These are phyloP conservation scores for Limnodromus scolopaceus DNA, from an alignment of 2,797 vertebrate species.

Conservation along the genomic window DNA sequence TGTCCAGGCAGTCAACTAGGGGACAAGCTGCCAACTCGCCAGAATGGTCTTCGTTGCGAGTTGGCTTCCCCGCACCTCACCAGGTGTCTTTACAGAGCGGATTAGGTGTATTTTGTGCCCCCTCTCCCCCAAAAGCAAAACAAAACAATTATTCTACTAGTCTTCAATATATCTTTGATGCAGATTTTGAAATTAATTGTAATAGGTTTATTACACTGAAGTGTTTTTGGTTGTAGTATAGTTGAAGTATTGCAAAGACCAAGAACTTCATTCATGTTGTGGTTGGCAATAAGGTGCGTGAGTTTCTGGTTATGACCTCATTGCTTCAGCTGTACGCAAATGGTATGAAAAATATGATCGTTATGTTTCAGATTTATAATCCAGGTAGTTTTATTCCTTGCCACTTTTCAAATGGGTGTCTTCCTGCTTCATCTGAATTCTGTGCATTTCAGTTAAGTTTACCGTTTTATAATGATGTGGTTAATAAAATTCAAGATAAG, in stretches of 20 bases:
- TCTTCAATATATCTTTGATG: neutral
- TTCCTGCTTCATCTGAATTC: neutral
- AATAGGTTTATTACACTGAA: neutral
- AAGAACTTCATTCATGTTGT: neutral
- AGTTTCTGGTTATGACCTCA: neutral
- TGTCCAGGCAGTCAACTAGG: neutral
- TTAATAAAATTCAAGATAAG: neutral
- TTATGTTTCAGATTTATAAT: neutral
- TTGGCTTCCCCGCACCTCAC: neutral
- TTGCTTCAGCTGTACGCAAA: neutral
- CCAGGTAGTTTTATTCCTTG: neutral
- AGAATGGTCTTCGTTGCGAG: neutral
- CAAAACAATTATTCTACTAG: neutral
- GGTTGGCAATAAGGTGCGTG: neutral
- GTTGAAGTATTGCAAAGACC: neutral
- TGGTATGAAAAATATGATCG: fast-evolving
- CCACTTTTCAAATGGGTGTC: neutral
- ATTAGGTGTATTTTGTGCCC: neutral
- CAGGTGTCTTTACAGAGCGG: fast-evolving
- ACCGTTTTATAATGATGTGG: neutral
- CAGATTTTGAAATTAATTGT: neutral
- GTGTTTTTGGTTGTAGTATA: neutral
- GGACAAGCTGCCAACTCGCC: neutral
- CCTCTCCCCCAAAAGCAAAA: neutral
- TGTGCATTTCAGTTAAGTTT: neutral